Percentiles rank a stretch among this genome's conserved stretches.
Evolutionary conservation across 2,888 invertebrate genomes (phyloP).

Genomic region (Maniola hyperantus): DNA sequence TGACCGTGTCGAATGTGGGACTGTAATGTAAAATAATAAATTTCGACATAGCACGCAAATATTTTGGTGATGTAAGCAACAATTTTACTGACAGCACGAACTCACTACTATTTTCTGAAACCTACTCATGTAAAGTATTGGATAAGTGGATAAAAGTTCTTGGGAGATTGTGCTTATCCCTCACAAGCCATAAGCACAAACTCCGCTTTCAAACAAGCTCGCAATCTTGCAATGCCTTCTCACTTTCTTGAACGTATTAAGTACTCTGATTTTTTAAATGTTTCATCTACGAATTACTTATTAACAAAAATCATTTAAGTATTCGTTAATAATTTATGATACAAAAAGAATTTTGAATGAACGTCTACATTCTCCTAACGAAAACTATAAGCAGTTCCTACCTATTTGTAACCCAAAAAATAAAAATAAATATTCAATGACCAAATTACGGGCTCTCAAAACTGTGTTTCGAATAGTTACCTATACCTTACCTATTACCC

Average conservation of each 20-base stretch:
- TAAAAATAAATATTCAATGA: too few species aligned
- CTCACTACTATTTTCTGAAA: constrained; percentile 1
- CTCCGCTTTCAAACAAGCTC: constrained; percentile 5
- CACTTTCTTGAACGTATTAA: neutral
- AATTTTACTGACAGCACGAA: neutral
- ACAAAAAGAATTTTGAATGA: too few species aligned
- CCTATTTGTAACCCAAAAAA: too few species aligned
- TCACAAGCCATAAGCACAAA: neutral
- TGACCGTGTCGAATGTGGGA: constrained; percentile 20
- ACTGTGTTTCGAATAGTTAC: too few species aligned
- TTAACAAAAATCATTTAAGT: neutral
- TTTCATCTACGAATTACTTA: neutral
- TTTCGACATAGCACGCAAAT: constrained; percentile 17
- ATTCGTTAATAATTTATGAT: neutral
- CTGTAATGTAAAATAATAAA: constrained; percentile 22
- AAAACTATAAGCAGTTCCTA: too few species aligned
- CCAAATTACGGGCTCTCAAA: too few species aligned
- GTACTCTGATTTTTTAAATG: neutral
- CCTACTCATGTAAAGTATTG: neutral
- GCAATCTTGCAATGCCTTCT: neutral
- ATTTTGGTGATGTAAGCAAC: neutral
- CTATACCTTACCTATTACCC: too few species aligned
- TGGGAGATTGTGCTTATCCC: neutral
- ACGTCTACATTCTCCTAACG: too few species aligned
- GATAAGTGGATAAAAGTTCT: constrained; percentile 6